Evolutionary conservation across 2,797 vertebrate species (phyloP), one percentile per base, ranked within the genome.

Genomic region (Emydoidea blandingii): DNA sequence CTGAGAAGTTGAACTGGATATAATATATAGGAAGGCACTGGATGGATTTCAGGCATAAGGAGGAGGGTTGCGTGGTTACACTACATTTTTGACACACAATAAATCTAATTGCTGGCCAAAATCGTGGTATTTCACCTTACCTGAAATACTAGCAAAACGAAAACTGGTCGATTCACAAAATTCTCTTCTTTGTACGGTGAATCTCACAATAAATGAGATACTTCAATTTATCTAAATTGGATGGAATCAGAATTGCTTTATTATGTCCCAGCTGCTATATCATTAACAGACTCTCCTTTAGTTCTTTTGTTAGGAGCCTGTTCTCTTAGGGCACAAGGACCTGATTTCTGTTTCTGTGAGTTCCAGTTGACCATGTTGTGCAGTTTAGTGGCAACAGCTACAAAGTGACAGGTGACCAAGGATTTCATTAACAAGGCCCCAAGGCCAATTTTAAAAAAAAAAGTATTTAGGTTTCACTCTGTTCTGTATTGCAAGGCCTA

Each of bases 361-460:
- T 34, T 21, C 65, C 19, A 68, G 65, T 21, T 37, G 65, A 37
- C n/a, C 62, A 68, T 18, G 18, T n/a, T 65, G 34, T 37, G 65
- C 65, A 68, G 65, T 21, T 68, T 68, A n/a, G 18, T n/a, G n/a
- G 5, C 18, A 68, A 21, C 12, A 12, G n/a, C 19, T 68, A n/a
- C 9, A 8, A 68, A 37, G 11, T 68, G 19, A 68, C 9, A 68
- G 19, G 18, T 37, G n/a, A 19, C 34, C 5, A 37, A 68, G n/a
- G 18, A 68, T 21, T 68, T 68, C 19, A 3, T 31, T 4, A 85
- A 0, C 3, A 62, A 2, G 2, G 1, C 8, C 4, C 12, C 53
- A 12, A 91, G 4, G 87, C 0, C 1, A 83, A 3, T 0, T 12
- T 18, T 2, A 1, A 29, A 29, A 56, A 31, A 59, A 59, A 25